phyloP scores from a whole-genome alignment of 37 sponge, comb jelly and placozoan species.

The Ephydatia muelleri region DNA sequence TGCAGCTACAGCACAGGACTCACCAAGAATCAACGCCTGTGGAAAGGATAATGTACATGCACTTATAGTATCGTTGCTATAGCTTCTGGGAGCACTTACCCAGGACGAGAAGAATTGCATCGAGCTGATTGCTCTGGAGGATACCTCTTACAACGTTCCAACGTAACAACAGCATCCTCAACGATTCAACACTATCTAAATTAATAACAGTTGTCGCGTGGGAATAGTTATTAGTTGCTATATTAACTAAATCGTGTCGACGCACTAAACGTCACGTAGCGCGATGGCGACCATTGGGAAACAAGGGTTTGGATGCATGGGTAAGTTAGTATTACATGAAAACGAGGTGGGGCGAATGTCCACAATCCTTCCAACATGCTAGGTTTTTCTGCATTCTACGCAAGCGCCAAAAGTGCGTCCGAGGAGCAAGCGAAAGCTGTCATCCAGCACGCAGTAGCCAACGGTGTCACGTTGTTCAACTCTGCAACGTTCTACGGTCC shows the following conservation, averaged over 20 bases:
- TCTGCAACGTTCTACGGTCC: not conserved
- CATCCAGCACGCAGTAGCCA: not conserved
- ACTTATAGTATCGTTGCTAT: not conserved
- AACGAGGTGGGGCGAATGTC: too few relatives aligned
- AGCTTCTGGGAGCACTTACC: not conserved
- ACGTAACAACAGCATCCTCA: not conserved
- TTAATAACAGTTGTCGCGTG: not conserved
- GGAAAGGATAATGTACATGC: not conserved
- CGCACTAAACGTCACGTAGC: too few relatives aligned
- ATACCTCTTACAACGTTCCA: not conserved
- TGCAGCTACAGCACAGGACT: not conserved
- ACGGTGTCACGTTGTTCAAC: not conserved
- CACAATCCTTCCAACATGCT: not conserved
- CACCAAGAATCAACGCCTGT: not conserved
- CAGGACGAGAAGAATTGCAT: not conserved
- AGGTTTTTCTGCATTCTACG: not conserved
- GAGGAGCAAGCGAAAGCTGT: not conserved
- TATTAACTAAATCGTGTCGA: too few relatives aligned
- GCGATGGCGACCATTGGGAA: not conserved
- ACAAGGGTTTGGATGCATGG: not conserved
- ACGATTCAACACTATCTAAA: not conserved
- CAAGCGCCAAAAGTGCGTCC: not conserved
- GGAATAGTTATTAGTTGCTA: too few relatives aligned
- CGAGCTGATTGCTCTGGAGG: not conserved
- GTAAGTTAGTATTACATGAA: too few relatives aligned